Evolutionary conservation across 2,113 vertebrate genomes (phyloP).

Genomic region (Glareola pratincola): DNA sequence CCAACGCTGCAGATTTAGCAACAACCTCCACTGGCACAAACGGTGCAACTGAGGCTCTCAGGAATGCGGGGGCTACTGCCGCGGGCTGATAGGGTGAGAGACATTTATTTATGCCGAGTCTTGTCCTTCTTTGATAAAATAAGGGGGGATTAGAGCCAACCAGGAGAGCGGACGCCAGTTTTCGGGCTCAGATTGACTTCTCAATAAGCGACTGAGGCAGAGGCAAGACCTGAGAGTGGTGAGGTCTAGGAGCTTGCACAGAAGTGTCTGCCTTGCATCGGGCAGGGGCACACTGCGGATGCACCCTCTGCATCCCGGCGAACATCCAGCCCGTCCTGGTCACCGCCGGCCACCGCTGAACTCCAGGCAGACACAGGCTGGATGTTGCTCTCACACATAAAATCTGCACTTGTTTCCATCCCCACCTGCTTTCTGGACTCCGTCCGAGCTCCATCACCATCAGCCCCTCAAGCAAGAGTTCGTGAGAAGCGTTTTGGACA

Average conservation of each 20-base stretch:
- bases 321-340: not conserved
- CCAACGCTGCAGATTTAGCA: not conserved
- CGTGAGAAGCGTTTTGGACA: not conserved
- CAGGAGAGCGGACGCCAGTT: not conserved
- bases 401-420: not conserved
- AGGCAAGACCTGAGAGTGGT: not conserved
- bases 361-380: not conserved
- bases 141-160: not conserved
- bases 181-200: not conserved
- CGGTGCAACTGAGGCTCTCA: not conserved
- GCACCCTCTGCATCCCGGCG: not conserved
- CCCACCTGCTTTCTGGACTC: not conserved
- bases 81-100: not conserved
- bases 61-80: not conserved
- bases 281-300: not conserved
- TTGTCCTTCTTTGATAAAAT: not conserved
- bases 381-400: not conserved
- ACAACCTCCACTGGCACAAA: not conserved
- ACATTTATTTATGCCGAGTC: not conserved
- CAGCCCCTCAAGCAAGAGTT: not conserved
- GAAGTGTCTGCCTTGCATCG: not conserved
- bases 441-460: not conserved
- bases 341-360: fast-evolving
- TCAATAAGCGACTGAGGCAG: not conserved
- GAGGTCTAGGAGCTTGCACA: not conserved